Conservation (phyloP, 2,113 vertebrate genomes). For the Glaucidium brasilianum region DNA sequence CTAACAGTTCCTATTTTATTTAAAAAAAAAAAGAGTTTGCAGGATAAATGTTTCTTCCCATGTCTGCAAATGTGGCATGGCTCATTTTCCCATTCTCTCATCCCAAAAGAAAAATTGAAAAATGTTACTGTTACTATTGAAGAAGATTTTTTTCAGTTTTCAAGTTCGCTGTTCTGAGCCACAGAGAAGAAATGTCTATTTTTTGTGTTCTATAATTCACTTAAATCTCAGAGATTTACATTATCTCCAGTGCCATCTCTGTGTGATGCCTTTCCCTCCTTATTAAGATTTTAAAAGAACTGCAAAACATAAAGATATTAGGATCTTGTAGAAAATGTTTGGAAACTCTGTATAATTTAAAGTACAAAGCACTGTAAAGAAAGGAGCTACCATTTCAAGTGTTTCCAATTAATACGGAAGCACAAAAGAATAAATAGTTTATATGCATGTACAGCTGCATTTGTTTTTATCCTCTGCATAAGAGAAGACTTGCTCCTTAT, state of each 20-base stretch:
- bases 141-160: neutral
- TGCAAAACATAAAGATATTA: neutral
- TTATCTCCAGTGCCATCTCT: neutral
- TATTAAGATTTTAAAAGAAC: neutral
- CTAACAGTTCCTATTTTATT: neutral
- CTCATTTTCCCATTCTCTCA: neutral
- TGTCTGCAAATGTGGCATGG: neutral
- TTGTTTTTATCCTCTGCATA: neutral
- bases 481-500: neutral
- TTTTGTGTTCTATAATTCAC: neutral
- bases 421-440: neutral
- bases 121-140: neutral
- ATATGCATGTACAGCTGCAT: neutral
- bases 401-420: neutral
- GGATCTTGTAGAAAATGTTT: neutral
- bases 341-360: neutral
- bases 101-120: neutral
- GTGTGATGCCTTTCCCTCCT: neutral
- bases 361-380: neutral
- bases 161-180: neutral
- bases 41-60: neutral
- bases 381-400: neutral
- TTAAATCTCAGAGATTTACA: neutral
- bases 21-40: neutral
- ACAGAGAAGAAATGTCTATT: neutral